Base-by-base conservation (phyloP, 2,797 vertebrate genomes). In the Amblyopsis hoosieri region DNA sequence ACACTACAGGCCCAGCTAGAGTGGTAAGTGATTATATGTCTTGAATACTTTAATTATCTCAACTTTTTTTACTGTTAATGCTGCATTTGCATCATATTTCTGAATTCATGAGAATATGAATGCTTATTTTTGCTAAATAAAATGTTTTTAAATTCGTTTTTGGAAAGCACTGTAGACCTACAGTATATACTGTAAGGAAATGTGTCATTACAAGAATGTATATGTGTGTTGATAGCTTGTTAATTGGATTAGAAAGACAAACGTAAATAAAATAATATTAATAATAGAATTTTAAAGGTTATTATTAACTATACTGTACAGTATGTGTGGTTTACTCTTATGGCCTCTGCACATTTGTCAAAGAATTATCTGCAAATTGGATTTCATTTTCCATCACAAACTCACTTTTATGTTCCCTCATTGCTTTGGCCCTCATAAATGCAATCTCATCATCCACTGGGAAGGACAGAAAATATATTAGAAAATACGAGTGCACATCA, bases 381-480 rank as follows among this genome's bases (percentile, higher is more conserved):
- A 74, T 73, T 79, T 74, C 67, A 54, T 65, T 68, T 54, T 60
- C 6, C 68, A 55, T 72, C 65, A 48, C 78, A 66, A 72, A 72
- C 75, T 66, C 62, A 68, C 75, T 78, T 75, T 78, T 64, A 75
- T 68, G 69, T 73, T 61, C 31, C 67, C 48, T 72, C 59, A 71
- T 62, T 64, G 74, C 72, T 47, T 69, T 66, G 45, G 65, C 62
- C 57, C 42, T 58, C 45, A 45, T 66, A 72, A 67, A 52, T 49
- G 58, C 62, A 68, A 65, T 77, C 63, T 46, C 64, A 53, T 58
- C 57, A 69, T 66, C 54, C 61, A 37, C 62, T 0, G 3, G 66
- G 61, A 59, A 72, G 42, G 50, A 29, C 37, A 31, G 19, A 29
- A 54, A 50, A 47, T 54, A 54, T 56, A 55, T 51, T 69, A 19